These are phyloP conservation scores for Chironomus tepperi DNA, from an alignment of 1,140 invertebrate species.

Conservation along the genomic window DNA sequence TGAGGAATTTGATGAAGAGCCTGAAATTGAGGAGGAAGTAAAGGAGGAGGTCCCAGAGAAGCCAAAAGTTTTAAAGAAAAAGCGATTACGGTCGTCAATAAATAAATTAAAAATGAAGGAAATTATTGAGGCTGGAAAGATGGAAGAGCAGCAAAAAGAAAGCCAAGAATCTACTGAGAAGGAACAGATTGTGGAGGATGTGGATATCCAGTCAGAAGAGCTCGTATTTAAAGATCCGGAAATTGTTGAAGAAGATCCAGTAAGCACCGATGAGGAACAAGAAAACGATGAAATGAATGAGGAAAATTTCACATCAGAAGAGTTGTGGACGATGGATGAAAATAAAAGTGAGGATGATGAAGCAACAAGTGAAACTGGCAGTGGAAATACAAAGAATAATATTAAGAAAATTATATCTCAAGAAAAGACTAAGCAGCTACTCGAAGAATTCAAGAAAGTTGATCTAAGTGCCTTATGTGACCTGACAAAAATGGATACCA, in stretches of 20 bases:
- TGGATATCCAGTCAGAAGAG: conserved; percentile 18
- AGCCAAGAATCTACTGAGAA: not conserved
- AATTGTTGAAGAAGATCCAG: conserved; percentile 15
- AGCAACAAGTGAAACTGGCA: conserved; percentile 32
- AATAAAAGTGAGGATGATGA: conserved; percentile 26
- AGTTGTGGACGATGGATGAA: conserved; percentile 25
- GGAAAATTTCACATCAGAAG: not conserved
- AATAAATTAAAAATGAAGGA: conserved; percentile 30
- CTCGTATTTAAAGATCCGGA: too few species aligned
- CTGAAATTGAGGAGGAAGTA: conserved; percentile 28
- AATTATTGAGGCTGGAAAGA: conserved; percentile 30
- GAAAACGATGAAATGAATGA: conserved; percentile 29
- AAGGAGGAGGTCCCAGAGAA: conserved; percentile 32
- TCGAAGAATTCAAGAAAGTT: conserved; percentile 38
- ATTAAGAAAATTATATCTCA: conserved; percentile 45
- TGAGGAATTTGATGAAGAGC: conserved; percentile 13
- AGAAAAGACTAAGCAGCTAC: conserved; percentile 43
- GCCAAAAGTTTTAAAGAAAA: conserved; percentile 30
- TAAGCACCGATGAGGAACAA: conserved; percentile 25
- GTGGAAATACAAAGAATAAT: conserved; percentile 37
- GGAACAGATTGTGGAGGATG: not conserved
- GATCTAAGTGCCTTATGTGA: conserved; percentile 37
- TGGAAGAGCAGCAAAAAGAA: conserved; percentile 24
- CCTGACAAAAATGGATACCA: conserved; percentile 36
- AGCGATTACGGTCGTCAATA: conserved; percentile 35